Percentiles rank a stretch among this genome's conserved stretches.
These are phyloP conservation scores for Tenthredo amoena DNA, from an alignment of 2,888 invertebrate genomes.

Conservation along the genomic window DNA sequence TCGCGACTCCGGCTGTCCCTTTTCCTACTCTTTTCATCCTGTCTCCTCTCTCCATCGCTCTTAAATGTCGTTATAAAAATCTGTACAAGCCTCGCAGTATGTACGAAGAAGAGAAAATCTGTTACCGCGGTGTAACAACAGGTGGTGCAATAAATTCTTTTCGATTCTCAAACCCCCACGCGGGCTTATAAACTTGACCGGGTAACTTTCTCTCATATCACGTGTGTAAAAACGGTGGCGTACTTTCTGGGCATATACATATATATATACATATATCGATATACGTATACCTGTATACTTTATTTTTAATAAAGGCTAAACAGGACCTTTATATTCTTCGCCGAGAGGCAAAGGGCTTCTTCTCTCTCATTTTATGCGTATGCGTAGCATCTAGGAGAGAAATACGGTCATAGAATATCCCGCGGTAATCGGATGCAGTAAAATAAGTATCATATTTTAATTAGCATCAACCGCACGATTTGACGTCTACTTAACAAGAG, in stretches of 20 bases:
- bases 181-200: neutral
- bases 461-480: constrained; percentile 71
- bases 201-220: constrained; percentile 46
- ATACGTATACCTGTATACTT: constrained; percentile 72
- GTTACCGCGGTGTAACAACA: constrained; percentile 6
- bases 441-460: constrained; percentile 76
- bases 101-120: constrained; percentile 39
- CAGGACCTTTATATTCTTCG: constrained; percentile 78
- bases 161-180: neutral
- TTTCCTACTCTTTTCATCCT: neutral
- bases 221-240: constrained; percentile 70
- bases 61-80: neutral
- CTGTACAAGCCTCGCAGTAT: neutral
- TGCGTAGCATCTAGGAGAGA: neutral
- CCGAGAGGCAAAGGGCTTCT: constrained; percentile 68
- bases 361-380: neutral
- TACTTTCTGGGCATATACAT: neutral
- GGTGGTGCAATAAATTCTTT: constrained; percentile 38
- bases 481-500: constrained; percentile 25
- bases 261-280: constrained; percentile 54
- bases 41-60: neutral
- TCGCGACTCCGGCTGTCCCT: neutral
- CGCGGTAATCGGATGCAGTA: constrained; percentile 55
- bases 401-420: neutral
- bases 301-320: constrained; percentile 76